Percentiles rank a stretch among this genome's conserved stretches.
Evolutionary conservation across 2,113 vertebrate species (phyloP).

Genomic region (Bufo bufo): DNA sequence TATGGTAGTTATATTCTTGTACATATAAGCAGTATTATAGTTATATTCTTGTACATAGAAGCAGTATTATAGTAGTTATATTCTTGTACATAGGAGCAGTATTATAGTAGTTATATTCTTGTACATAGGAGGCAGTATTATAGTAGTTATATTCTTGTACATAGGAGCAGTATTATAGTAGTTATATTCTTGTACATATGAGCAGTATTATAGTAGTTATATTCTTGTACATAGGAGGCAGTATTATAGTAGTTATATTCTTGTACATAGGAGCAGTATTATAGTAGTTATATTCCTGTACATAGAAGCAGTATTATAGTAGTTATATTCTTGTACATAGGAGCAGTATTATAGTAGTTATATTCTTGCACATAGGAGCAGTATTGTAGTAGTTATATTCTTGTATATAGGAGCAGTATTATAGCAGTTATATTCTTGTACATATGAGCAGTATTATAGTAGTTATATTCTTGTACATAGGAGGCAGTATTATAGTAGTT

Average conservation of each 20-base stretch:
- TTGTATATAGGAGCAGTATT: too few relatives aligned
- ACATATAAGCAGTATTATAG: too few relatives aligned
- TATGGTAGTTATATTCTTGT: too few relatives aligned
- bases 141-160: not conserved
- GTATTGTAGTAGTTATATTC: too few relatives aligned
- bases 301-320: not conserved
- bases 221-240: not conserved
- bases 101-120: not conserved
- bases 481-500: slow-evolving; percentile 1
- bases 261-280: not conserved
- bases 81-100: not conserved
- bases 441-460: not conserved
- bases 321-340: not conserved
- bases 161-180: not conserved
- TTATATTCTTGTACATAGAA: too few relatives aligned
- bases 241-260: not conserved
- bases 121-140: not conserved
- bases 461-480: slow-evolving; percentile 3
- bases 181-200: not conserved
- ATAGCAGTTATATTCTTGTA: too few relatives aligned
- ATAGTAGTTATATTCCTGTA: slow-evolving; percentile 11
- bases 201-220: not conserved
- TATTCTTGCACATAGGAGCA: too few relatives aligned
- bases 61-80: not conserved
- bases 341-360: not conserved